Evolutionary conservation across 2,797 vertebrate species (phyloP).

Genomic region (Australoheros facetus): DNA sequence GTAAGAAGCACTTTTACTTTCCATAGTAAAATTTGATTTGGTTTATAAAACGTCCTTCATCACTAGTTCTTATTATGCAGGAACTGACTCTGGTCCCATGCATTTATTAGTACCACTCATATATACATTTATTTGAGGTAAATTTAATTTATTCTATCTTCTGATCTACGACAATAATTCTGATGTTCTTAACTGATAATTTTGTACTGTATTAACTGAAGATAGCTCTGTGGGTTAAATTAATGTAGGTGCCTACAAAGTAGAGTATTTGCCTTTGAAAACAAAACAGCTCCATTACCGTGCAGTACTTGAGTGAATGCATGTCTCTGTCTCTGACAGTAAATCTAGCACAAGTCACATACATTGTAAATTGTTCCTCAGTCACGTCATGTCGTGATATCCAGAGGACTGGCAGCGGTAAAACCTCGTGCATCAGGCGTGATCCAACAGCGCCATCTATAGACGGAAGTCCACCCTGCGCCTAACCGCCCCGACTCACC

Average conservation of each 20-base stretch:
- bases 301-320: not conserved
- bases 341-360: not conserved
- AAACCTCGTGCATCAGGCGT: not conserved
- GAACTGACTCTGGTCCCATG: not conserved
- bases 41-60: not conserved
- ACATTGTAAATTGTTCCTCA: not conserved
- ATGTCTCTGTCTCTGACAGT: not conserved
- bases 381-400: not conserved
- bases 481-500: slow-evolving; percentile 45
- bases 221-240: not conserved
- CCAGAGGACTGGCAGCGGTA: not conserved
- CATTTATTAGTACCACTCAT: not conserved
- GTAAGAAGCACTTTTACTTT: not conserved
- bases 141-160: not conserved
- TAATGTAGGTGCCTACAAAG: not conserved
- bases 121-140: not conserved
- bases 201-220: not conserved
- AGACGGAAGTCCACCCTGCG: slow-evolving; percentile 5
- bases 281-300: not conserved
- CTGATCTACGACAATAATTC: not conserved
- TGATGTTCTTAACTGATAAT: not conserved
- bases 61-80: not conserved
- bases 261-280: not conserved
- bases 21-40: not conserved
- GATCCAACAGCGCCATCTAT: slow-evolving; percentile 71